Evolutionary conservation across 2,113 vertebrate species (phyloP).

Genomic region (Felis catus): F.catus_Fca126_mat1.0 CM031425.1:51967501-51968000

Average conservation of each 20-base stretch:
- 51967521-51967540: background rate
- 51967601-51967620: background rate
- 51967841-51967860: background rate
- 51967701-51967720: background rate
- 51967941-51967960: background rate
- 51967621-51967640: background rate
- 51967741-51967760: background rate
- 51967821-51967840: background rate
- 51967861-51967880: background rate
- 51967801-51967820: accelerated
- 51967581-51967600: background rate
- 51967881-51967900: background rate
- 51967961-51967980: background rate
- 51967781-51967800: background rate
- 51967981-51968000: background rate
- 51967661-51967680: background rate
- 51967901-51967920: background rate
- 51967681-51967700: background rate
- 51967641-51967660: background rate
- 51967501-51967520: background rate
- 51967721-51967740: background rate
- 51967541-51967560: background rate
- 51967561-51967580: background rate
- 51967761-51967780: background rate
- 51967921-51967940: background rate